Evolutionary conservation across 2,113 vertebrate genomes (phyloP), one percentile per base, ranked within the genome.

Genomic region (Stegostoma tigrinum): DNA sequence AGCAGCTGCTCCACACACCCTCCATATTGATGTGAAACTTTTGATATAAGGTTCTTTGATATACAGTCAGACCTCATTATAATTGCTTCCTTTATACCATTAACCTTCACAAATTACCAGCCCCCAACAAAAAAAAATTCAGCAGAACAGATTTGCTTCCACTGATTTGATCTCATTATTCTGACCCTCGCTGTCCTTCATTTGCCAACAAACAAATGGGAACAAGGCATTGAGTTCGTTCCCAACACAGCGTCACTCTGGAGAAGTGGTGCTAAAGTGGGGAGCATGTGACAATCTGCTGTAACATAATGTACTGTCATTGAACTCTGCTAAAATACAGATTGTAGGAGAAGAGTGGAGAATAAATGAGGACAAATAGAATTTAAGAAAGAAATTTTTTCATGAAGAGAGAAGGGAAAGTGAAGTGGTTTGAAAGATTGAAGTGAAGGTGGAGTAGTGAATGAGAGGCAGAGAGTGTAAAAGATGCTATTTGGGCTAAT

Each of bases 21-120:
- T 72, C 94, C 38, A 95, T 72, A 95, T 72, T 72, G 94, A 72
- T 72, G 66, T 72, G 94, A 72, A 95, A 95, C 94, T 95, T 95
- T 95, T 95, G 94, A 95, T 95, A 95, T 93, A 93, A 14, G 67
- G 45, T 68, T 72, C 94, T 95, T 95, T 95, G 94, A 95, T 95
- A 95, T 95, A 95, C 94, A 95, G 94, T 95, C 67, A 95, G 68
- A 95, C 94, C 94, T 95, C 94, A 95, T 95, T 95, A 95, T 95
- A 95, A 95, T 95, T 70, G 38, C 66, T 70, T 48, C 38, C 94
- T 70, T 95, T 95, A 70, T 72, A 52, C 67, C n/a, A 27, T 12
- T 52, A 70, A 72, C 94, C 66, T 68, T 95, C 94, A 95, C 94
- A 95, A 95, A 95, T 95, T 72, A 95, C 24, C 72, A 27, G 2